phyloP scores from a whole-genome alignment of 2,888 invertebrate genomes.

The Cheiracanthium punctorium region DNA sequence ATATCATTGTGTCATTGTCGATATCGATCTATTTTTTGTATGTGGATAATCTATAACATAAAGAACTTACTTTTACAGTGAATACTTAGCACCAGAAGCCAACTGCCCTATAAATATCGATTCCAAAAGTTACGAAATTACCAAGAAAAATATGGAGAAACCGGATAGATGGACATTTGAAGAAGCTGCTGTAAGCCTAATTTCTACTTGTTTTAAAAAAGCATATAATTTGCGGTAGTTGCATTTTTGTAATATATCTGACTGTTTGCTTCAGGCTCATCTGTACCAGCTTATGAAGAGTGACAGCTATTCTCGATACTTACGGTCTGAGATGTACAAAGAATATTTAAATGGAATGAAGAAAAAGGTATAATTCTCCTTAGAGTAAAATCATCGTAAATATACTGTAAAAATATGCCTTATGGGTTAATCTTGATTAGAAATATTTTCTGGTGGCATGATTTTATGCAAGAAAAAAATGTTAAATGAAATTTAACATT shows the following conservation, averaged over 20 bases:
- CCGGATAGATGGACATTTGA: conserved; percentile 95
- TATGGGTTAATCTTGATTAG: too few relatives aligned
- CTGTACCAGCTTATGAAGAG: conserved; percentile 99
- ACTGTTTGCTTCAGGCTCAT: conserved; percentile 84
- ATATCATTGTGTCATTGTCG: too few relatives aligned
- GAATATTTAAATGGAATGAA: conserved; percentile 95
- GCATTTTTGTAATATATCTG: not conserved
- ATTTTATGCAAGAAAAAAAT: too few relatives aligned
- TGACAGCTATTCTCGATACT: conserved; percentile 97
- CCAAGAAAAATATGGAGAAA: conserved; percentile 86
- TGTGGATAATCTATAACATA: too few relatives aligned
- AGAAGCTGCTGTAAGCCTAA: conserved; percentile 84
- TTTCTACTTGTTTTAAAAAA: too few relatives aligned
- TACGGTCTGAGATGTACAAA: conserved; percentile 99
- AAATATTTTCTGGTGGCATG: too few relatives aligned
- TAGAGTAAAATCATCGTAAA: too few relatives aligned
- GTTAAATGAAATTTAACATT: too few relatives aligned
- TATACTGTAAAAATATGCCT: too few relatives aligned
- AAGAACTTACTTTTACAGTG: conserved; percentile 35
- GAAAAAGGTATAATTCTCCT: conserved; percentile 99
- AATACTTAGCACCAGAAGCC: conserved; percentile 82
- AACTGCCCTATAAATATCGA: conserved; percentile 98
- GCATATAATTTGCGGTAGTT: too few relatives aligned
- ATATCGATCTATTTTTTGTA: too few relatives aligned
- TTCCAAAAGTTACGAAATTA: conserved; percentile 90